A percentile compares a stretch with the other conserved stretches of the same genome.
Evolutionary conservation across 2,888 invertebrate species (phyloP).

Genomic region (Pyralis farinalis): DNA sequence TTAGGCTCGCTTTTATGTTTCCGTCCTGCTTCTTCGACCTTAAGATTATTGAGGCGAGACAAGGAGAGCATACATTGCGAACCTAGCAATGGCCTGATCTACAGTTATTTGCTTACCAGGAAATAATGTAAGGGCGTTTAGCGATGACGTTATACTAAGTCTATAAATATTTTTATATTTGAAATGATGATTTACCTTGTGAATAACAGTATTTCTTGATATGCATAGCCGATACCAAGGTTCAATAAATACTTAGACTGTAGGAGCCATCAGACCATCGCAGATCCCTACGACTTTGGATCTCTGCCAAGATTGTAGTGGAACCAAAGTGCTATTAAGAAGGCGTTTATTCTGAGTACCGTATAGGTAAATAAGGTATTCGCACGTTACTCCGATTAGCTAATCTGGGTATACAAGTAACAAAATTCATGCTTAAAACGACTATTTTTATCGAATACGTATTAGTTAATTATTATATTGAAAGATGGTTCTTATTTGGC

Average conservation of each 20-base stretch:
- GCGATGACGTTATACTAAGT: neutral
- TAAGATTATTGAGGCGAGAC: slow-evolving; percentile 33
- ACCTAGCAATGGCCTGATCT: slow-evolving; percentile 36
- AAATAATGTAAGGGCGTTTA: slow-evolving; percentile 25
- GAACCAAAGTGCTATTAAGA: slow-evolving; percentile 27
- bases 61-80: slow-evolving; percentile 27
- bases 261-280: slow-evolving; percentile 25
- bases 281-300: slow-evolving; percentile 37
- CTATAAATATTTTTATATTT: neutral
- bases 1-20: slow-evolving; percentile 46
- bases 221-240: slow-evolving; percentile 18
- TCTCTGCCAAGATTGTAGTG: slow-evolving; percentile 37
- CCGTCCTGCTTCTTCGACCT: slow-evolving; percentile 46
- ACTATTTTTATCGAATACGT: too few relatives aligned
- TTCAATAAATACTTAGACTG: slow-evolving; percentile 28
- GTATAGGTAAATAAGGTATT: too few relatives aligned
- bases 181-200: slow-evolving; percentile 10
- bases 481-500: too few relatives aligned
- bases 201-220: slow-evolving; percentile 16
- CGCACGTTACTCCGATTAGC: too few relatives aligned
- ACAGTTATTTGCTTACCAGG: slow-evolving; percentile 31
- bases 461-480: too few relatives aligned
- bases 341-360: slow-evolving; percentile 10
- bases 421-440: too few relatives aligned
- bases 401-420: too few relatives aligned